Percentiles rank a stretch among this genome's conserved stretches.
These are phyloP conservation scores for Dysidea cf. avara DNA, from an alignment of 37 sponge, comb jelly and placozoan genomes.

Conservation along the genomic window DNA sequence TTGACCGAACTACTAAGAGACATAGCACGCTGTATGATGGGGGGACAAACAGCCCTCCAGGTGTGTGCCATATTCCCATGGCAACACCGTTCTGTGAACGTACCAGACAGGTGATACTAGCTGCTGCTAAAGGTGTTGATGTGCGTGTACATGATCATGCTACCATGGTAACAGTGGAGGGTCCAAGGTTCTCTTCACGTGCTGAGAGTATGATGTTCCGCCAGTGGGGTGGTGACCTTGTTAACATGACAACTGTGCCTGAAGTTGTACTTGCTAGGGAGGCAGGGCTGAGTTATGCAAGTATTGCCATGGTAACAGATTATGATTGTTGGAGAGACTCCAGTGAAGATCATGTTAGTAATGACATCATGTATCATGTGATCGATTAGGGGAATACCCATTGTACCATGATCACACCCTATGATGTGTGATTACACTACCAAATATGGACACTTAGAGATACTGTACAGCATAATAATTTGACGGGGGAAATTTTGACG, in stretches of 20 bases:
- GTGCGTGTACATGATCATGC: conserved; percentile 54
- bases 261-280: conserved; percentile 95
- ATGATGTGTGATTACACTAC: too few species aligned
- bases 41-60: conserved; percentile 24
- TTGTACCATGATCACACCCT: too few species aligned
- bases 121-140: conserved; percentile 45
- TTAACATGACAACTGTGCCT: conserved; percentile 97
- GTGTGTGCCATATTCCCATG: conserved; percentile 93
- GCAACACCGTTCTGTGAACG: conserved; percentile 84
- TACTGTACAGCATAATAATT: too few species aligned
- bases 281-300: conserved; percentile 83
- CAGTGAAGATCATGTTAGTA: too few species aligned
- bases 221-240: conserved; percentile 81
- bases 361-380: too few species aligned
- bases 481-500: too few species aligned
- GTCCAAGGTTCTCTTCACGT: conserved; percentile 90
- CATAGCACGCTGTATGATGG: conserved; percentile 78
- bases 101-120: conserved; percentile 38
- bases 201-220: conserved; percentile 88
- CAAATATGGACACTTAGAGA: too few species aligned
- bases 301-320: conserved; percentile 93
- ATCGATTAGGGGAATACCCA: too few species aligned
- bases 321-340: conserved; percentile 90
- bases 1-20: conserved; percentile 82
- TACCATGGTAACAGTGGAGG: conserved; percentile 89